phyloP scores from a whole-genome alignment of 2,888 invertebrate genomes.

The Carterocephalus palaemon region DNA sequence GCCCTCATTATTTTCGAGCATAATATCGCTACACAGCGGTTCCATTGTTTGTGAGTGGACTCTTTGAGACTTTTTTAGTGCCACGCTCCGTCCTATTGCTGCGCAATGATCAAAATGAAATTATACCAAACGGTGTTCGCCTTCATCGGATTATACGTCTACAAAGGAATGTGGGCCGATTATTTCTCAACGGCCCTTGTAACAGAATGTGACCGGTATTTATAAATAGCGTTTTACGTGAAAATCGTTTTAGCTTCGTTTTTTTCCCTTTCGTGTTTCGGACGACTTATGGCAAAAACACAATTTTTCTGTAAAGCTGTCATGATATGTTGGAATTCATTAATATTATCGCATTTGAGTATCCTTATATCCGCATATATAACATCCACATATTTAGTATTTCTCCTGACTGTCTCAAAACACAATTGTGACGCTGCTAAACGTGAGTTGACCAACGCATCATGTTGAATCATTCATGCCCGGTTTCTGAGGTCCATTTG shows the following conservation, averaged over 20 bases:
- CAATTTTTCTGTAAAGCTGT: no score
- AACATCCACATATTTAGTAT: no score
- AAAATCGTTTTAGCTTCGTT: slow-evolving; percentile 3
- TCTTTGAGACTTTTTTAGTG: slow-evolving; percentile 33
- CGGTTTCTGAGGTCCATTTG: no score
- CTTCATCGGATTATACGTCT: neutral
- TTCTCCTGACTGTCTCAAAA: no score
- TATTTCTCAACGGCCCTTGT: slow-evolving; percentile 6
- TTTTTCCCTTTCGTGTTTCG: no score
- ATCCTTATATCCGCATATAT: no score
- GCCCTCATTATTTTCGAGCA: slow-evolving; percentile 59
- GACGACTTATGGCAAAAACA: no score
- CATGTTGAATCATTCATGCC: no score
- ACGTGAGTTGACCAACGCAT: no score
- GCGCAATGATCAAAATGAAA: slow-evolving; percentile 14
- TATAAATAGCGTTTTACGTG: slow-evolving; percentile 5
- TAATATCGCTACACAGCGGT: slow-evolving; percentile 59
- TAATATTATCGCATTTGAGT: no score
- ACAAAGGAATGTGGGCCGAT: slow-evolving; percentile 3
- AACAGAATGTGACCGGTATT: slow-evolving; percentile 7
- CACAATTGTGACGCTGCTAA: no score
- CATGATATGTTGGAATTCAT: no score
- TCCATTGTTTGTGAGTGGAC: slow-evolving; percentile 41
- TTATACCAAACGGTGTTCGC: slow-evolving; percentile 10
- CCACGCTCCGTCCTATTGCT: slow-evolving; percentile 11